A percentile compares a stretch with the other conserved stretches of the same genome.
phyloP scores from a whole-genome alignment of 2,888 invertebrate genomes.

The Cerastis leucographa region DNA sequence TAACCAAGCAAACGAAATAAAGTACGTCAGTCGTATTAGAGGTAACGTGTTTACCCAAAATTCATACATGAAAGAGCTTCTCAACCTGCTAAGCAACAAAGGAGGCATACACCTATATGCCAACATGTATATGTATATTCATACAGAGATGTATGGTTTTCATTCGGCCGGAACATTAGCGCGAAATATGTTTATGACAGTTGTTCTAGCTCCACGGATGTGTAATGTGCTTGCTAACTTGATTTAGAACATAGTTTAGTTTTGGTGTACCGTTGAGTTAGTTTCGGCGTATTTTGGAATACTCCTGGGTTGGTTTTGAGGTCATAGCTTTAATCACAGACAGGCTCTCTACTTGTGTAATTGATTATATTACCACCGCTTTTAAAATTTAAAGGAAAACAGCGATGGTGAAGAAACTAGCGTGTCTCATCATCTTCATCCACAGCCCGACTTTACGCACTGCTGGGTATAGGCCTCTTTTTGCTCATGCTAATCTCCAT shows the following conservation, averaged over 20 bases:
- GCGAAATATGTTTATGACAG: slow-evolving; percentile 62
- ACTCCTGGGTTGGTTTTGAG: neutral
- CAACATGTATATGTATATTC: neutral
- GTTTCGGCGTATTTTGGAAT: slow-evolving; percentile 26
- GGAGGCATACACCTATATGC: neutral
- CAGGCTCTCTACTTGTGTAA: neutral
- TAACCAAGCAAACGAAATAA: neutral
- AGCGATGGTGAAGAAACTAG: neutral
- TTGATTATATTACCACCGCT: neutral
- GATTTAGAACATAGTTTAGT: slow-evolving; percentile 55
- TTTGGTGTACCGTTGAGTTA: slow-evolving; percentile 30
- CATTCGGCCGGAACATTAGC: slow-evolving; percentile 60
- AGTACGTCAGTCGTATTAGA: slow-evolving; percentile 1
- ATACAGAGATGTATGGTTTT: slow-evolving; percentile 49
- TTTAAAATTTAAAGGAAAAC: neutral
- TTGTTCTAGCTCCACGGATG: slow-evolving; percentile 47
- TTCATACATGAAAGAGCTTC: slow-evolving; percentile 1
- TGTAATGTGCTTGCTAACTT: slow-evolving; percentile 46
- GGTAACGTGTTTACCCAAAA: slow-evolving; percentile 4
- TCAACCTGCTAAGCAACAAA: slow-evolving; percentile 13
- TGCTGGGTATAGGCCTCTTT: neutral
- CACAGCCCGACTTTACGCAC: neutral
- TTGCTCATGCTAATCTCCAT: neutral
- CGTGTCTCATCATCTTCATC: neutral
- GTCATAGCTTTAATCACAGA: neutral